These are phyloP conservation scores for Drosophila paulistorum DNA, from an alignment of 1,140 invertebrate genomes.

Conservation along the genomic window DNA sequence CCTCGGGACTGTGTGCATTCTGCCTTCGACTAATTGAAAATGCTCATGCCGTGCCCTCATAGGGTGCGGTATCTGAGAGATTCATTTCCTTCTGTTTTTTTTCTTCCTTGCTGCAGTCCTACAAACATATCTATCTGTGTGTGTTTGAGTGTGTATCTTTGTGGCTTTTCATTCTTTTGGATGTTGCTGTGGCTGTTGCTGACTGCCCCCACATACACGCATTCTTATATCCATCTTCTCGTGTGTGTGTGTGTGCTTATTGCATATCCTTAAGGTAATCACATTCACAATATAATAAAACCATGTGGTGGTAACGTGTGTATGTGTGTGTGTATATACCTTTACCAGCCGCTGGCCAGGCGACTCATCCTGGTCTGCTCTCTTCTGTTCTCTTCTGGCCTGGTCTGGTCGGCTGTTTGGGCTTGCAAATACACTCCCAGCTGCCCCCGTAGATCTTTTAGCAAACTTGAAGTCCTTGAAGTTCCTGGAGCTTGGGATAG, in stretches of 20 bases:
- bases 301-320: conserved; percentile 61
- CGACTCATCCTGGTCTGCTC: neutral
- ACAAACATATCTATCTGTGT: conserved; percentile 25
- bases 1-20: conserved; percentile 25
- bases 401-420: conserved; percentile 6
- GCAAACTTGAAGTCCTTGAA: neutral
- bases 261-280: conserved; percentile 82
- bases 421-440: conserved; percentile 13
- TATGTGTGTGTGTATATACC: conserved; percentile 26
- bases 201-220: conserved; percentile 32
- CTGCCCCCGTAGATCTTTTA: neutral
- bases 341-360: conserved; percentile 59
- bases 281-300: conserved; percentile 82
- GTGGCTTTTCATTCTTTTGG: conserved; percentile 46
- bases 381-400: too few species aligned
- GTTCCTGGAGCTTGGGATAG: neutral
- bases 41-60: conserved; percentile 52
- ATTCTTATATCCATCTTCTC: conserved; percentile 6
- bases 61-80: conserved; percentile 53
- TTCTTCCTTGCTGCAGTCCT: neutral
- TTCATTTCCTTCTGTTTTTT: conserved; percentile 40
- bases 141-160: conserved; percentile 45
- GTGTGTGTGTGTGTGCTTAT: conserved; percentile 66
- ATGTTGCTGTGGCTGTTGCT: conserved; percentile 27
- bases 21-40: conserved; percentile 56